Conservation (phyloP, 2,888 invertebrate species). For the Lobophora halterata region DNA sequence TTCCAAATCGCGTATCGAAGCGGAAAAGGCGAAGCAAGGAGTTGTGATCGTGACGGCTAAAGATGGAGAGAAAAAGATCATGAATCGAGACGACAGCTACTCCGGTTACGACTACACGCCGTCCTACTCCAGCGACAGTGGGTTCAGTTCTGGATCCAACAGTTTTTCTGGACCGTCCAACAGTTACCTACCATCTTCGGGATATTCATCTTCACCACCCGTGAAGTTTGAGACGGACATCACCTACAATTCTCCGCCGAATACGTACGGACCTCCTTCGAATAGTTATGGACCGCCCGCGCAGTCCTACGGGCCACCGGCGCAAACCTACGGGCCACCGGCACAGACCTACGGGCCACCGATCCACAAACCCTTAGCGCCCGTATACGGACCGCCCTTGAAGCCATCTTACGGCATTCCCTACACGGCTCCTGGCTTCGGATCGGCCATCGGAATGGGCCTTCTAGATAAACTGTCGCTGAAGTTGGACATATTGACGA, state of each 20-base stretch:
- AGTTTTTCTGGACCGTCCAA: conserved; percentile 32
- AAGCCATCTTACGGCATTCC: conserved; percentile 66
- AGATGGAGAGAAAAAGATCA: conserved; percentile 70
- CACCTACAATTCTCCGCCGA: conserved; percentile 52
- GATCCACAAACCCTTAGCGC: conserved; percentile 43
- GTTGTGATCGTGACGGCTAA: conserved; percentile 71
- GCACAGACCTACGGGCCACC: conserved; percentile 53
- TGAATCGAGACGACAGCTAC: conserved; percentile 71
- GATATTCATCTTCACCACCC: conserved; percentile 53
- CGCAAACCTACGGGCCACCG: conserved; percentile 61
- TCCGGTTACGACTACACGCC: conserved; percentile 70
- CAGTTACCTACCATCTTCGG: conserved; percentile 54
- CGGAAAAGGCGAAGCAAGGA: conserved; percentile 68
- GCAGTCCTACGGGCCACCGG: conserved; percentile 51
- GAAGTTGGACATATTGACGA: conserved; percentile 85
- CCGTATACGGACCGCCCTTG: conserved; percentile 75
- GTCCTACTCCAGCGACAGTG: conserved; percentile 53
- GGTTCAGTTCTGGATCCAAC: conserved; percentile 55
- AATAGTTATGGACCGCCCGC: conserved; percentile 55
- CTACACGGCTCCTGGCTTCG: conserved; percentile 72
- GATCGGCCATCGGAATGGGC: conserved; percentile 45
- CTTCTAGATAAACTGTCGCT: conserved; percentile 84
- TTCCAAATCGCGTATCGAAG: conserved; percentile 77
- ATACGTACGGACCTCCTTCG: conserved; percentile 63
- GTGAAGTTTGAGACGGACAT: conserved; percentile 62